A percentile compares a stretch with the other conserved stretches of the same genome.
Evolutionary conservation across 2,888 invertebrate genomes (phyloP).

Genomic region (Morinoia aosen): DNA sequence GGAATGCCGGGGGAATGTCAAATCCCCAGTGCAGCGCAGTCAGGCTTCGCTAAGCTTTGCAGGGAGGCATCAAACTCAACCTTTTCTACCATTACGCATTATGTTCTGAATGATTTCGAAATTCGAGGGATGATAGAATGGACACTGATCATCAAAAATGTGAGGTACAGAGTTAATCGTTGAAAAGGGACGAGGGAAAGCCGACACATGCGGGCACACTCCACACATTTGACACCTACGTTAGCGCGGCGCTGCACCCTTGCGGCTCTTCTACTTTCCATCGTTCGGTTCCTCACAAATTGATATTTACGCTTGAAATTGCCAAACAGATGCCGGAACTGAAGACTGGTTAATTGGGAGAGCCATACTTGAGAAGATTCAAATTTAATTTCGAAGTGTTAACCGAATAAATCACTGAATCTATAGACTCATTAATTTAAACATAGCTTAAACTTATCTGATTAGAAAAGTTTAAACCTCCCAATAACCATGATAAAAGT

Average conservation of each 20-base stretch:
- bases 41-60: neutral
- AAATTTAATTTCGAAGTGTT: too few relatives aligned
- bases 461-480: too few relatives aligned
- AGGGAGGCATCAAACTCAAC: neutral
- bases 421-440: too few relatives aligned
- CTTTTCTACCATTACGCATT: neutral
- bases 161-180: neutral
- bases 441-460: too few relatives aligned
- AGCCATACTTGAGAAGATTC: too few relatives aligned
- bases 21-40: constrained; percentile 18
- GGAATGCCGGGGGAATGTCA: constrained; percentile 23
- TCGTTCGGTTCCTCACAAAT: too few relatives aligned
- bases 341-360: too few relatives aligned
- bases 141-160: neutral
- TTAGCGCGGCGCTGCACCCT: neutral
- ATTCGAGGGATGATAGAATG: neutral
- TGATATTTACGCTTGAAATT: too few relatives aligned
- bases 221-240: neutral
- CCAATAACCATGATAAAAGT: too few relatives aligned
- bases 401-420: too few relatives aligned
- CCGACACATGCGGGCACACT: neutral
- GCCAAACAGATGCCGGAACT: too few relatives aligned
- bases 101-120: neutral
- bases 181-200: neutral
- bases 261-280: neutral